Base-by-base conservation (phyloP, 2,797 vertebrate species). In the Spondyliosoma cantharus region DNA sequence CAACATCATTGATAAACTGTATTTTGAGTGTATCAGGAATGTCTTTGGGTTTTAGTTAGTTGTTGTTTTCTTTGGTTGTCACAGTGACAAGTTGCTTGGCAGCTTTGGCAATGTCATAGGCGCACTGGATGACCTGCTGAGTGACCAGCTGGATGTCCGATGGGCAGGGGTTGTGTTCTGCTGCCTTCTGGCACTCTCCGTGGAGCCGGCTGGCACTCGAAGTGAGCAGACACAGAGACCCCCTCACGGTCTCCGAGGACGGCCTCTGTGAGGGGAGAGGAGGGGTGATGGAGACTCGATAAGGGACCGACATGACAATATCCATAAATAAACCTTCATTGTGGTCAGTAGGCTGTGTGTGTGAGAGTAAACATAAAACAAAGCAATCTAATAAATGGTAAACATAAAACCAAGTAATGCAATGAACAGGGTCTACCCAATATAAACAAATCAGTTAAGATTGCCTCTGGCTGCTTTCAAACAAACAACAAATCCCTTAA, bases 61-160 rank as follows among this genome's bases (percentile, higher is more conserved):
- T 94, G 96, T 93, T 98, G 93, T 98, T 99, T 95, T 99, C 98
- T 97, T 98, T 99, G 96, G 98, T 99, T 84, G 97, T 99, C 94
- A 99, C 97, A 84, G 97, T 99, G 87, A 99, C 98, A 59, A 99
- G 96, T 94, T 99, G 97, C 81, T 99, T 99, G 76, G 98, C 98
- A 0, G 98, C 98, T 95, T 99, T 99, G 95, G 98, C 98, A 27
- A 99, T 99, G 94, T 99, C 98, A 4, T 99, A 99, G 37, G 98
- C 98, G 78, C 98, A 99, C 96, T 99, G 98, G 93, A 99, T 99
- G 84, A 99, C 98, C 94, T 98, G 98, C 95, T 99, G 98, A 0
- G 98, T 99, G 93, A 97, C 96, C 93, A 98, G 95, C 95, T 99
- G 98, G 87, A 97, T 90, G 92, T 99, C 98, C 0, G 96, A 89